Evolutionary conservation across 2,797 vertebrate species (phyloP).

Genomic region (Gallirallus australis): DNA sequence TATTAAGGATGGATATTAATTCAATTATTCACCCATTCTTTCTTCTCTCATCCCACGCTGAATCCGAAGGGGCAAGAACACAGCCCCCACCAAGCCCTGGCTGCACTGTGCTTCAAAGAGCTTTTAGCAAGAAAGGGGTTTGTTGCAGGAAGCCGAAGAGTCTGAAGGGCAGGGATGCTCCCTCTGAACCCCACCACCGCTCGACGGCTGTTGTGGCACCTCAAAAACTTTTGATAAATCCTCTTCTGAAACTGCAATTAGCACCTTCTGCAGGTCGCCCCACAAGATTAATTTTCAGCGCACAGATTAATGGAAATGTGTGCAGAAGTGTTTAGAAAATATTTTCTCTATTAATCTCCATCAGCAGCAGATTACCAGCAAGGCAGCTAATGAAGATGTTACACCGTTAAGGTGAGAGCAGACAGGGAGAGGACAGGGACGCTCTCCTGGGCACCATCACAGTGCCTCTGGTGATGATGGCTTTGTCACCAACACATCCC

Average conservation of each 20-base stretch:
- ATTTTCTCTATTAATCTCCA: constrained; percentile 78
- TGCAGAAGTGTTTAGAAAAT: constrained; percentile 69
- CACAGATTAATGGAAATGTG: constrained; percentile 69
- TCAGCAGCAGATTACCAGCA: constrained; percentile 52
- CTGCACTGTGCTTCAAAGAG: background rate
- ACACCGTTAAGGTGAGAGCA: background rate
- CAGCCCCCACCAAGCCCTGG: accelerated
- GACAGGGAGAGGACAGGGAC: background rate
- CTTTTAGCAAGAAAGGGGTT: background rate
- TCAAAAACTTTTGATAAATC: constrained; percentile 61
- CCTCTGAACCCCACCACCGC: background rate
- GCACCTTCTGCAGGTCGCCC: constrained; percentile 66
- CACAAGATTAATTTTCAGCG: constrained; percentile 70
- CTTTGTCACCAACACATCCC: background rate
- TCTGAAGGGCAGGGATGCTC: no score
- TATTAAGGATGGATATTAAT: background rate
- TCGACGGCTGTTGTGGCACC: background rate
- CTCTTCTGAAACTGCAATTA: constrained; percentile 56
- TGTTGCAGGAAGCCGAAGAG: background rate
- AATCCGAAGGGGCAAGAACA: background rate
- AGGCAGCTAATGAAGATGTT: constrained; percentile 61
- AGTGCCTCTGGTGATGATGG: background rate
- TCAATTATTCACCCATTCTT: background rate
- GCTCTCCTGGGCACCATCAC: accelerated
- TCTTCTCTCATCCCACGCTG: background rate